Percentiles rank a stretch among this genome's conserved stretches.
phyloP scores from a whole-genome alignment of 2,113 vertebrate genomes.

The Engraulis encrasicolus region DNA sequence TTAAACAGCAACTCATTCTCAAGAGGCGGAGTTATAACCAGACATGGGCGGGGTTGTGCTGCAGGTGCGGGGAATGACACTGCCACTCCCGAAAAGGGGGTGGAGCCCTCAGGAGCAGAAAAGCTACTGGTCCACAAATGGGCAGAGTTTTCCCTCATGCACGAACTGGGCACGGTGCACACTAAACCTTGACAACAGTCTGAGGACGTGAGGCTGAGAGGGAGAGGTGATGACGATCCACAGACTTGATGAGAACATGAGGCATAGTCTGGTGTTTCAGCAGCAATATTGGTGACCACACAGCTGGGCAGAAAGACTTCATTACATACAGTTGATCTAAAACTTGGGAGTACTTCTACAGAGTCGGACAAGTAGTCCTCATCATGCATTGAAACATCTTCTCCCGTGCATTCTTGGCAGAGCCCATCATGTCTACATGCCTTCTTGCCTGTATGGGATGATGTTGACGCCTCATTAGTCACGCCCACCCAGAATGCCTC shows the following conservation, averaged over 20 bases:
- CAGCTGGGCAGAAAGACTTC: background rate
- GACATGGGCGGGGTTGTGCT: slow-evolving; percentile 40
- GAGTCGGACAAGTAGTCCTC: background rate
- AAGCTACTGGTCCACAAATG: slow-evolving; percentile 38
- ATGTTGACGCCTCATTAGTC: background rate
- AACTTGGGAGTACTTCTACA: background rate
- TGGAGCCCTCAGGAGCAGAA: slow-evolving; percentile 32
- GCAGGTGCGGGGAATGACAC: slow-evolving; percentile 69
- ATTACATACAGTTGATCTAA: background rate
- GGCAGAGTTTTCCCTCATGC: slow-evolving; percentile 22
- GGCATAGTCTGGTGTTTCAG: background rate
- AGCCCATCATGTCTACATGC: too few relatives aligned
- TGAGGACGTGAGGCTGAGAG: background rate
- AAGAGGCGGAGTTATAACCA: slow-evolving; percentile 62
- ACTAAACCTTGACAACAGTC: background rate
- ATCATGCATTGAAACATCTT: background rate
- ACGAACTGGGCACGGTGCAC: slow-evolving; percentile 15
- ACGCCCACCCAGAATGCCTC: background rate
- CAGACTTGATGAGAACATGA: background rate
- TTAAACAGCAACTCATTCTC: slow-evolving; percentile 76
- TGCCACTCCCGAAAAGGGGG: slow-evolving; percentile 74
- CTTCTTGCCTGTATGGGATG: background rate
- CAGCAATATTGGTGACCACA: background rate
- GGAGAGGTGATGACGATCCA: background rate
- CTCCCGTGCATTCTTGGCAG: background rate